phyloP scores from a whole-genome alignment of 1,140 invertebrate species.

The Caenorhabditis latens region DNA sequence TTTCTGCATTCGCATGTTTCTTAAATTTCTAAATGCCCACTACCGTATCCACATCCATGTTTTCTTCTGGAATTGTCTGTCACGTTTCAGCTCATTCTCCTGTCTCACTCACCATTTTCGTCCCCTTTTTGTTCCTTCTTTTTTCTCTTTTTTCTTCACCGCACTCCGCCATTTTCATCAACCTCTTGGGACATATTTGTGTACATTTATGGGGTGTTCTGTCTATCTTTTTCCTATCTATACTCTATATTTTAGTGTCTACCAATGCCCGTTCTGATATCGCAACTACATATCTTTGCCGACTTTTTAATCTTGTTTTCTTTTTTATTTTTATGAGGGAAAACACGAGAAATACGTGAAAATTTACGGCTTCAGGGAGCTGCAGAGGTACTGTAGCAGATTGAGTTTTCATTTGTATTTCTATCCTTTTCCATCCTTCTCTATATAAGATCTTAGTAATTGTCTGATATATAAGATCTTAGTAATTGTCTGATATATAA shows the following conservation, averaged over 20 bases:
- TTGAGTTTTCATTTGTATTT: too few relatives aligned
- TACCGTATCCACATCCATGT: too few relatives aligned
- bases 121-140: not conserved
- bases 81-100: too few relatives aligned
- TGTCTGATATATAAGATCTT: too few relatives aligned
- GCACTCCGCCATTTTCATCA: not conserved
- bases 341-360: not conserved
- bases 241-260: not conserved
- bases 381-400: not conserved
- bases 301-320: constrained; percentile 24
- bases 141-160: not conserved
- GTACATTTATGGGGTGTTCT: constrained; percentile 52
- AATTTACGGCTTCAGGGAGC: not conserved
- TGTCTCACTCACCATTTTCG: not conserved
- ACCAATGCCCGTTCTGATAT: not conserved
- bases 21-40: too few relatives aligned
- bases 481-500: too few relatives aligned
- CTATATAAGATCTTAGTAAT: too few relatives aligned
- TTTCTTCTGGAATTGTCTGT: too few relatives aligned
- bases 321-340: not conserved
- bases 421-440: too few relatives aligned
- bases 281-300: constrained; percentile 31
- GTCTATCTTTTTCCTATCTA: not conserved
- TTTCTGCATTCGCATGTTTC: too few relatives aligned
- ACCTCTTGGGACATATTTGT: constrained; percentile 50